Evolutionary conservation across 2,113 vertebrate species (phyloP), one percentile per base, ranked within the genome.

Genomic region (Corydoras sp.): DNA sequence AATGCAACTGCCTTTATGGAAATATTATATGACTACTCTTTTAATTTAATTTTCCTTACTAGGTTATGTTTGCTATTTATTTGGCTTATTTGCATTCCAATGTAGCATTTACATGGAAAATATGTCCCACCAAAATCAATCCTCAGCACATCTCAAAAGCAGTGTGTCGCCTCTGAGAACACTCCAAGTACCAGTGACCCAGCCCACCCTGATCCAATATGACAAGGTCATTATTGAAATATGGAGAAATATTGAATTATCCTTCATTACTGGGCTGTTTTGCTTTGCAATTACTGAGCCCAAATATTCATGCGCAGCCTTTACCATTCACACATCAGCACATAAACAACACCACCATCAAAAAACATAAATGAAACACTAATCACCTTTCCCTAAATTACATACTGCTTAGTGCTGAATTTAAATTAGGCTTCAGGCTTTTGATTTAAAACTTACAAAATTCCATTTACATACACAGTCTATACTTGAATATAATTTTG

Each of bases 81-180:
- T 65, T 10, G 53, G 48, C 62, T 29, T 50, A 10, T 43, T 71
- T 62, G 53, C 62, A 10, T 56, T 30, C 9, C 62, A 18, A 24
- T 65, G 54, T 13, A 53, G 49, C 30, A 61, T 54, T 54, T 67
- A 53, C 60, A 67, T 73, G 64, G 56, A 66, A 43, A 61, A 49
- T 59, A 48, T 2, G 50, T 15, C 56, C 10, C 53, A 64, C 62
- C 29, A 65, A 58, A 51, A 15, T 49, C 71, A 29, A 43, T 32
- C 54, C 18, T 15, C 53, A 49, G 62, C 53, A 58, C 55, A n/a
- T 13, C 4, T 35, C 30, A n/a, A 55, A 63, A 71, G 4, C 51
- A 43, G 29, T 63, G 51, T 63, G 51, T 53, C 51, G 13, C 30
- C 51, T 14, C 8, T 71, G 14, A 31, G 59, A 54, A 60, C 30